phyloP scores from a whole-genome alignment of 1,140 invertebrate species.

The Drosophila pseudoobscura region DNA sequence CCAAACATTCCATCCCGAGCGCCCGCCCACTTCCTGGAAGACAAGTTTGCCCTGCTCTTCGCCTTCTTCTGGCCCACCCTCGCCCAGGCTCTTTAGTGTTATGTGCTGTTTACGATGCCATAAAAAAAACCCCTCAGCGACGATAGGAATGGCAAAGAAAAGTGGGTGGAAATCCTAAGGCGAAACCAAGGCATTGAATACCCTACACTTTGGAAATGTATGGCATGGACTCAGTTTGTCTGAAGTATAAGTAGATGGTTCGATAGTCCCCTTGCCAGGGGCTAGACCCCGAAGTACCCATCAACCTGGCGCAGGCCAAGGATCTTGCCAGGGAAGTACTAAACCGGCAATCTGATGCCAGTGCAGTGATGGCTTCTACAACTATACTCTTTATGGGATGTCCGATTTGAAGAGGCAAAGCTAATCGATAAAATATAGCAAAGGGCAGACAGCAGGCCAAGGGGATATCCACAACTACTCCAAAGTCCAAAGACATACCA shows the following conservation, averaged over 20 bases:
- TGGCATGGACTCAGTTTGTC: too few relatives aligned
- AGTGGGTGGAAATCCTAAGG: not conserved
- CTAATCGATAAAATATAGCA: slow-evolving; percentile 95
- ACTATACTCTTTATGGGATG: slow-evolving; percentile 65
- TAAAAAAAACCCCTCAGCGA: slow-evolving; percentile 13
- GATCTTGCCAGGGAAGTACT: slow-evolving; percentile 97
- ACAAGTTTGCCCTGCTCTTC: slow-evolving; percentile 6
- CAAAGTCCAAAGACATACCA: too few relatives aligned
- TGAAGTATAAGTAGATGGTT: too few relatives aligned
- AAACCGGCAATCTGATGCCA: slow-evolving; percentile 95
- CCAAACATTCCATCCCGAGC: not conserved
- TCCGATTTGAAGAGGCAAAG: slow-evolving; percentile 85
- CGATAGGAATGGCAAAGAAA: not conserved
- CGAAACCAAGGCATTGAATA: too few relatives aligned
- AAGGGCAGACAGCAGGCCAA: slow-evolving; percentile 90
- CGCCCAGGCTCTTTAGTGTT: slow-evolving; percentile 53
- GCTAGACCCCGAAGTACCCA: slow-evolving; percentile 95
- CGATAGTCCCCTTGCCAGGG: slow-evolving; percentile 84
- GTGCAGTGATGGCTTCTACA: too few relatives aligned
- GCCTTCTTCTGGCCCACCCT: not conserved
- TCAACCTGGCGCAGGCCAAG: slow-evolving; percentile 88
- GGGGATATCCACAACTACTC: too few relatives aligned
- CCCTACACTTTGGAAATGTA: too few relatives aligned
- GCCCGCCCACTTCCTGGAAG: slow-evolving; percentile 11
- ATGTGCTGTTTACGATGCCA: slow-evolving; percentile 57